Percentiles rank a stretch among this genome's conserved stretches.
These are phyloP conservation scores for Desmodus rotundus DNA, from an alignment of 2,113 vertebrate genomes.

Conservation along the genomic window DNA sequence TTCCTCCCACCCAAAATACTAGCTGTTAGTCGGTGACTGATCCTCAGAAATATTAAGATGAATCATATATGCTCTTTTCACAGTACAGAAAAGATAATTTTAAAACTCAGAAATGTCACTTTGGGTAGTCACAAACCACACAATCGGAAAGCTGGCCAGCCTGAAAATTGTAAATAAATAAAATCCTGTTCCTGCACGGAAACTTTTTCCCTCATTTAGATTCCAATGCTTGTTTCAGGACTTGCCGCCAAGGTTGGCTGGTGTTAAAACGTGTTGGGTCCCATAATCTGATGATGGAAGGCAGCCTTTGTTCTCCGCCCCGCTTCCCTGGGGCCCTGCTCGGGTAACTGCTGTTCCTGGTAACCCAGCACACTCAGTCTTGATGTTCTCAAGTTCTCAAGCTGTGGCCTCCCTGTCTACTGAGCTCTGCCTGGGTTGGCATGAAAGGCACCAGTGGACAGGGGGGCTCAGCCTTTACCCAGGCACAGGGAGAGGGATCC, in stretches of 20 bases:
- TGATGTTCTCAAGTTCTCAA: constrained; percentile 53
- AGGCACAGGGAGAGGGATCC: constrained; percentile 39
- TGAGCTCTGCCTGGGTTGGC: background rate
- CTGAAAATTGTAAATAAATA: constrained; percentile 70
- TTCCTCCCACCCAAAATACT: constrained; percentile 63
- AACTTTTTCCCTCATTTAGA: constrained; percentile 12
- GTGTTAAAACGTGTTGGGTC: constrained; percentile 38
- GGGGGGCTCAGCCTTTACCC: constrained; percentile 12
- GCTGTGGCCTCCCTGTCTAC: background rate
- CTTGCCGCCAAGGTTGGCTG: background rate
- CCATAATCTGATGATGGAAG: constrained; percentile 21
- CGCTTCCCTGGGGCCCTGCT: constrained; percentile 34
- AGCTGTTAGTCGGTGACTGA: constrained; percentile 52
- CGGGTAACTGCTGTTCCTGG: background rate
- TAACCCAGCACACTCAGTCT: background rate
- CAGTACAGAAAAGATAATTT: constrained; percentile 67
- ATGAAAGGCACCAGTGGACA: constrained; percentile 31
- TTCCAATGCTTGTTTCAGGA: background rate
- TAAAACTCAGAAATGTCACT: constrained; percentile 68
- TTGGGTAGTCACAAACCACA: constrained; percentile 36
- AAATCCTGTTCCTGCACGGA: constrained; percentile 43
- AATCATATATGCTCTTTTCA: constrained; percentile 72
- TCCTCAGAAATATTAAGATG: constrained; percentile 64
- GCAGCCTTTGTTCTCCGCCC: background rate
- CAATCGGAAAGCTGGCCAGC: constrained; percentile 38